Percentiles rank a stretch among this genome's conserved stretches.
Conservation (phyloP, 2,888 invertebrate genomes). For the Fragum sueziense region DNA sequence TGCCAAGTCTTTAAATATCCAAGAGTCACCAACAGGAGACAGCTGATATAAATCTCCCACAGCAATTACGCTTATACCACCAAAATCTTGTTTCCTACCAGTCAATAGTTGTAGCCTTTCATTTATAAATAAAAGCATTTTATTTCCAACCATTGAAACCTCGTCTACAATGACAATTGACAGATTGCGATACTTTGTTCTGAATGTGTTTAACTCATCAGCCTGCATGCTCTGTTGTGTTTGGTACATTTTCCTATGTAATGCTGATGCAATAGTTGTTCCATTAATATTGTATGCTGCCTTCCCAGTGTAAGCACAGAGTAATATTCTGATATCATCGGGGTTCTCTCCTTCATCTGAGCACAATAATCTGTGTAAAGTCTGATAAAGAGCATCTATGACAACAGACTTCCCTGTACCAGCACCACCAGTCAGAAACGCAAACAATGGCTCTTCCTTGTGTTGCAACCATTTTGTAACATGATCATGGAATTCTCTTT, state of each 20-base stretch:
- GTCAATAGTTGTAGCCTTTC: slow-evolving; percentile 48
- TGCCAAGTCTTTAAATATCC: slow-evolving; percentile 52
- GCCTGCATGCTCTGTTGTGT: slow-evolving; percentile 33
- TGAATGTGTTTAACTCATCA: slow-evolving; percentile 48
- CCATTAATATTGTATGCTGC: slow-evolving; percentile 56
- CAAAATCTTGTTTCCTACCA: slow-evolving; percentile 51
- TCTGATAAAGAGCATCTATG: slow-evolving; percentile 47
- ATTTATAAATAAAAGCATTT: slow-evolving; percentile 40
- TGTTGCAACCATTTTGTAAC: slow-evolving; percentile 24
- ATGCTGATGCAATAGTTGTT: slow-evolving; percentile 46
- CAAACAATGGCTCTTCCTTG: slow-evolving; percentile 48
- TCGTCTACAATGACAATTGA: slow-evolving; percentile 55
- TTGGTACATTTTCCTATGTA: slow-evolving; percentile 40
- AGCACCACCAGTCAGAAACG: slow-evolving; percentile 56
- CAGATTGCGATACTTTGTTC: slow-evolving; percentile 51
- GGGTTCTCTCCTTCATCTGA: slow-evolving; percentile 45
- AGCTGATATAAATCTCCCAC: slow-evolving; percentile 62
- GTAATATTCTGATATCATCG: slow-evolving; percentile 53
- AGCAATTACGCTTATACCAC: slow-evolving; percentile 53
- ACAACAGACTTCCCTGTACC: slow-evolving; percentile 53
- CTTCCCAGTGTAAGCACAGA: slow-evolving; percentile 58
- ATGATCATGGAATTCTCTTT: slow-evolving; percentile 40
- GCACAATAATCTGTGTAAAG: slow-evolving; percentile 39
- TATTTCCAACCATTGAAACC: slow-evolving; percentile 59
- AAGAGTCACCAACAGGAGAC: slow-evolving; percentile 48